Evolutionary conservation across 1,140 invertebrate species (phyloP).

Genomic region (Nomia melanderi): DNA sequence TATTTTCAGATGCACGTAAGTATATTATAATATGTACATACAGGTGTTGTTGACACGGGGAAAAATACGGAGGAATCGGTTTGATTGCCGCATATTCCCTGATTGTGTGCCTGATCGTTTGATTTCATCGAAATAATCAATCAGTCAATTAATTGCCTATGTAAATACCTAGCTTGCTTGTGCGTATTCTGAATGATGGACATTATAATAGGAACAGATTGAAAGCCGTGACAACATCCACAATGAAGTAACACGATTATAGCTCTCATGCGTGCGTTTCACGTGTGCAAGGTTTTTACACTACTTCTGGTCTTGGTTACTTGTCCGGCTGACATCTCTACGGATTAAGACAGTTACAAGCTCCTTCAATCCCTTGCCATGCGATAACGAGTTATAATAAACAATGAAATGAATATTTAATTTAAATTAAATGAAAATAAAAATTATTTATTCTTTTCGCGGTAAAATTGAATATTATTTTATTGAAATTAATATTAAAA

Average conservation of each 20-base stretch:
- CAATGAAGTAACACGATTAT: slow-evolving; percentile 35
- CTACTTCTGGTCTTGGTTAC: background rate
- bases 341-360: slow-evolving; percentile 16
- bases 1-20: background rate
- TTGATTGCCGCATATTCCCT: background rate
- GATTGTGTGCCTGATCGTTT: background rate
- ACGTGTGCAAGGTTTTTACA: slow-evolving; percentile 32
- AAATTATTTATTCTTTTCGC: no score
- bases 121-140: slow-evolving; percentile 12
- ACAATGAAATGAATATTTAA: no score
- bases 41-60: no score
- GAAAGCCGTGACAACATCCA: slow-evolving; percentile 22
- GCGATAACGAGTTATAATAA: no score
- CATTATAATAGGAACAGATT: slow-evolving; percentile 59
- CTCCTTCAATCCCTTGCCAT: slow-evolving; percentile 20
- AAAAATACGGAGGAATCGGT: background rate
- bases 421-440: no score
- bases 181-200: slow-evolving; percentile 58
- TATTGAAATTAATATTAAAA: no score
- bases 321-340: slow-evolving; percentile 1
- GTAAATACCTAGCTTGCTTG: slow-evolving; percentile 52
- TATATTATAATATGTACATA: background rate
- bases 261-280: slow-evolving; percentile 40
- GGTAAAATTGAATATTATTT: no score
- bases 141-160: slow-evolving; percentile 40